Base-by-base conservation (phyloP, 2,113 vertebrate species). In the Charadrius vociferus region DNA sequence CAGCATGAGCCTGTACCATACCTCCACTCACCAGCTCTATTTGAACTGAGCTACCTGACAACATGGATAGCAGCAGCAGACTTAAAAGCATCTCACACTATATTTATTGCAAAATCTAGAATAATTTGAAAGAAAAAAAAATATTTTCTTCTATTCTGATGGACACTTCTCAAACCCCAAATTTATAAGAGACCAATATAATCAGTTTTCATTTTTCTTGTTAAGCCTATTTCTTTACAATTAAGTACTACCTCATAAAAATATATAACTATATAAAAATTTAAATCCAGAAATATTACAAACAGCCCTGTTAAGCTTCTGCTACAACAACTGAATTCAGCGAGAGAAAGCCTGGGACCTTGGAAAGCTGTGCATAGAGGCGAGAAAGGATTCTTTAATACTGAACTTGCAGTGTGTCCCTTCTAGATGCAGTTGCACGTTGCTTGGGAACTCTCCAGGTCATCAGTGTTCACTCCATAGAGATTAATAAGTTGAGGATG, bases 401-500 rank as follows among this genome's bases (percentile, higher is more conserved):
- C 12, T 55, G 68, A 58, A 77, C 74, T 68, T 70, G 53, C 78
- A 86, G 36, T 8, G 37, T 6, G 71, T 82, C 81, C 86, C 39
- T 91, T 83, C 96, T 97, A 99, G 83, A 98, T 97, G 97, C 98
- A 99, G 94, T 86, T 98, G 93, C 98, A 99, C 1, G 95, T 98
- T 82, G 92, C 97, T 90, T 97, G 98, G 58, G 90, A 83, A 68
- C 98, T 98, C 94, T 98, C 98, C 43, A 98, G 93, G 88, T 98
- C 98, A 96, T 99, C 98, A 15, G 97, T 88, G 85, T 93, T 98
- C 87, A 83, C 96, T 83, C 99, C 98, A 86, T 98, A 99, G 59
- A 99, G 97, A 88, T 91, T 96, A 90, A 99, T 98, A 65, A 99
- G 98, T 49, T 97, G 96, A 65, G 98, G 98, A 95, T 99, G 98